These are phyloP conservation scores for Crotalus horridus DNA, from an alignment of 2,113 vertebrate genomes.

Conservation along the genomic window DNA sequence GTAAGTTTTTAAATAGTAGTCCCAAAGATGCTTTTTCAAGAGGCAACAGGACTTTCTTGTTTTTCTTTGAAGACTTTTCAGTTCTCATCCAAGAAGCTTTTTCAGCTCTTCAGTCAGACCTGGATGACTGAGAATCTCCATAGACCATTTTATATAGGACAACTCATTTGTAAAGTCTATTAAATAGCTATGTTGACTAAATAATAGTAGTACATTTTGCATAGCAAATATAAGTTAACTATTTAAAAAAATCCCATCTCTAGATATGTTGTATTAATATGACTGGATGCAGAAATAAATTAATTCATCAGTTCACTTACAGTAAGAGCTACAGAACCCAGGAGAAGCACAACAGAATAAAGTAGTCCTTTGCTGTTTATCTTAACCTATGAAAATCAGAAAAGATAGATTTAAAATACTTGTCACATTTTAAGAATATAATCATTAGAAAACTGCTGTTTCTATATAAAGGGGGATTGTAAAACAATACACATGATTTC, in stretches of 20 bases:
- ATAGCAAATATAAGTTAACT: background rate
- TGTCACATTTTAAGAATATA: background rate
- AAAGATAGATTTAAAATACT: constrained; percentile 22
- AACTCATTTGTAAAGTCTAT: background rate
- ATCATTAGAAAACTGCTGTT: constrained; percentile 27
- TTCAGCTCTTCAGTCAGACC: too few relatives aligned
- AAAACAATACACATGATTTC: background rate
- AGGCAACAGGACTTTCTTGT: too few relatives aligned
- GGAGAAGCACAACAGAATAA: constrained; percentile 90
- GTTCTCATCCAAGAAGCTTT: too few relatives aligned
- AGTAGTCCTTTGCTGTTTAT: constrained; percentile 94
- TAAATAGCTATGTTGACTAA: background rate
- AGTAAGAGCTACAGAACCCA: constrained; percentile 93
- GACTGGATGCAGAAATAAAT: constrained; percentile 5
- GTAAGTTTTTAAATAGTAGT: background rate
- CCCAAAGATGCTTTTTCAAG: too few relatives aligned
- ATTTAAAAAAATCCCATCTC: background rate
- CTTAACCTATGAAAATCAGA: constrained; percentile 76
- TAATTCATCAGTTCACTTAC: constrained; percentile 71
- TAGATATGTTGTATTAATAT: background rate
- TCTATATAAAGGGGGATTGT: background rate
- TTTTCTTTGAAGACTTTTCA: too few relatives aligned
- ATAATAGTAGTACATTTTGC: background rate
- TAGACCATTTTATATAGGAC: background rate
- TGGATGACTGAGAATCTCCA: too few relatives aligned